A percentile compares a stretch with the other conserved stretches of the same genome.
These are phyloP conservation scores for Pygoscelis antarcticus DNA, from an alignment of 2,113 vertebrate genomes.

Conservation along the genomic window DNA sequence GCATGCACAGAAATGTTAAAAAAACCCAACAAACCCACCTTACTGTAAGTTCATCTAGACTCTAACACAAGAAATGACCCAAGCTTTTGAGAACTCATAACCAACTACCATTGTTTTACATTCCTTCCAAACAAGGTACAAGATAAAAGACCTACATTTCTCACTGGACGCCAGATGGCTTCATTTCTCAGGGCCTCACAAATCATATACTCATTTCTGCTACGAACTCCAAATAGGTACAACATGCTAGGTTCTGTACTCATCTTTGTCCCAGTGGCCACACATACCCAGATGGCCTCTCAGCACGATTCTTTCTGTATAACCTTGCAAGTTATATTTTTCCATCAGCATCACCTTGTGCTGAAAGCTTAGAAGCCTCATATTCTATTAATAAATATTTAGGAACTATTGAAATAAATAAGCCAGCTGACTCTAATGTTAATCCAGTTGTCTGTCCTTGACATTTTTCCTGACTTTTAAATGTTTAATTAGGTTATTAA, in stretches of 20 bases:
- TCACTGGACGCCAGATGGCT: neutral
- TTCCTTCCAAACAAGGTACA: neutral
- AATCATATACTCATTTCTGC: neutral
- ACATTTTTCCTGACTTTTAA: constrained; percentile 63
- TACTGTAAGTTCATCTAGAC: neutral
- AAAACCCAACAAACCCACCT: neutral
- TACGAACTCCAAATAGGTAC: neutral
- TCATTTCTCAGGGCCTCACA: neutral
- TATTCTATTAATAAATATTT: constrained; percentile 58
- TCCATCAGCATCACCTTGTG: neutral
- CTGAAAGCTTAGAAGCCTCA: constrained; percentile 6
- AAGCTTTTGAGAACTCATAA: neutral
- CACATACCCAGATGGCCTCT: neutral
- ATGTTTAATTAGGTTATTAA: constrained; percentile 66
- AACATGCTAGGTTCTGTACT: neutral
- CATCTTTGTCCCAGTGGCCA: neutral
- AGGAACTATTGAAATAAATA: constrained; percentile 54
- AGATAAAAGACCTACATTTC: neutral
- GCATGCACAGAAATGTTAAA: neutral
- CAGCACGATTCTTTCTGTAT: neutral
- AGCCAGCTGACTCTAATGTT: neutral
- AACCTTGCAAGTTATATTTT: neutral
- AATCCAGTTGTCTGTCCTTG: constrained; percentile 35
- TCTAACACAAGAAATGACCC: neutral
- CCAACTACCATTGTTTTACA: neutral